A percentile compares a stretch with the other conserved stretches of the same genome.
Conservation (phyloP, 2,797 vertebrate species). For the Dermochelys coriacea region DNA sequence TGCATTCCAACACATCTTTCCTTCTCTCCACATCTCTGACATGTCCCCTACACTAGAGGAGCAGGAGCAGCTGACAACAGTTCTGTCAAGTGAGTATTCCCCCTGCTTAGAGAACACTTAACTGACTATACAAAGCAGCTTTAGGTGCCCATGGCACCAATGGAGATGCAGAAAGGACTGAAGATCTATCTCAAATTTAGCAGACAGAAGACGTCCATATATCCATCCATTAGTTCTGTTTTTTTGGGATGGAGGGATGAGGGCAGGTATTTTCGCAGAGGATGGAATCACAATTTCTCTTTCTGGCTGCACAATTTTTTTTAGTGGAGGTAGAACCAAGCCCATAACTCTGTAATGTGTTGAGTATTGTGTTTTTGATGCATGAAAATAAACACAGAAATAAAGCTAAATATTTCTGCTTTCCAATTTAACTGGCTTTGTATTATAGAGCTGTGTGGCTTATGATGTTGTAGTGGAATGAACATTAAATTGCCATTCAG, state of each 20-base stretch:
- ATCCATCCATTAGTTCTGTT: not conserved
- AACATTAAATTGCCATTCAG: not conserved
- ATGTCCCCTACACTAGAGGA: fast-evolving
- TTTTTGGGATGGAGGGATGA: not conserved
- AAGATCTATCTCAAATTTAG: not conserved
- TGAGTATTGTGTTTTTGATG: not conserved
- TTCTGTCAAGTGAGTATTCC: not conserved
- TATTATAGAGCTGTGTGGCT: not conserved
- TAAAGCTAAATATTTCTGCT: not conserved
- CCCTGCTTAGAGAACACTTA: not conserved
- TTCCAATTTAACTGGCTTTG: not conserved
- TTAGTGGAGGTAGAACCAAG: not conserved
- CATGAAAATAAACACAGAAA: not conserved
- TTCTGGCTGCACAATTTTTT: not conserved
- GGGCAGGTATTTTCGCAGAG: not conserved
- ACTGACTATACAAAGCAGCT: not conserved
- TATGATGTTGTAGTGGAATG: not conserved
- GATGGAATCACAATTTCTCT: not conserved
- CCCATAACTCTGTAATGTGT: fast-evolving
- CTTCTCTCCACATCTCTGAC: not conserved
- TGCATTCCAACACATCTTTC: not conserved
- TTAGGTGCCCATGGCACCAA: not conserved
- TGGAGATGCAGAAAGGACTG: not conserved
- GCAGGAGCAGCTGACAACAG: not conserved
- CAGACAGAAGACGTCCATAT: not conserved